Evolutionary conservation across 2,888 invertebrate species (phyloP).

Genomic region (Siphonodentalium dalli): DNA sequence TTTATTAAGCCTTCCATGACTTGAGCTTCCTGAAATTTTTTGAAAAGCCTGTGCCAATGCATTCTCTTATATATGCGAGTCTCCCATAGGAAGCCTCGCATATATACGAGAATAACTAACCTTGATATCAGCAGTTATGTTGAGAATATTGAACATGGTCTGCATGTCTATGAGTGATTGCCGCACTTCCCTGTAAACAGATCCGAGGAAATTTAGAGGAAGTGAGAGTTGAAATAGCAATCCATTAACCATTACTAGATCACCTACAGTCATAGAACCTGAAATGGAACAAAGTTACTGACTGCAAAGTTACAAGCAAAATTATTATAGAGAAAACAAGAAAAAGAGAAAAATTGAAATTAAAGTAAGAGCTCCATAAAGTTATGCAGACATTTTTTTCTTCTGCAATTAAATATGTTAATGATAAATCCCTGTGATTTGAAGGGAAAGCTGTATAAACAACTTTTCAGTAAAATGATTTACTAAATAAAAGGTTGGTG

Average conservation of each 20-base stretch:
- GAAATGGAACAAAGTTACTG: conserved; percentile 32
- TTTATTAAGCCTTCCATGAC: too few relatives aligned
- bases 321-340: too few relatives aligned
- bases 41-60: too few relatives aligned
- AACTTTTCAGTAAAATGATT: too few relatives aligned
- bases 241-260: conserved; percentile 98
- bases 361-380: neutral
- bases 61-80: too few relatives aligned
- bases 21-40: too few relatives aligned
- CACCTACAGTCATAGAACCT: conserved; percentile 96
- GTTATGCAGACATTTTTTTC: neutral
- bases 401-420: too few relatives aligned
- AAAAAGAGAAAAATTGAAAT: too few relatives aligned
- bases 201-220: conserved; percentile 96
- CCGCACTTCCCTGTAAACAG: conserved; percentile 95
- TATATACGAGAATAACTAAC: conserved; percentile 36
- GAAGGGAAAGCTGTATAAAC: too few relatives aligned
- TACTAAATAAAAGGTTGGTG: too few relatives aligned
- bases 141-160: conserved; percentile 96
- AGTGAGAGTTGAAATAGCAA: conserved; percentile 96
- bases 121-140: conserved; percentile 80
- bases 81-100: too few relatives aligned
- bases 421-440: too few relatives aligned
- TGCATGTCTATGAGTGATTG: conserved; percentile 99
- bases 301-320: neutral